These are phyloP conservation scores for Alca torda DNA, from an alignment of 2,797 vertebrate genomes.

Conservation along the genomic window DNA sequence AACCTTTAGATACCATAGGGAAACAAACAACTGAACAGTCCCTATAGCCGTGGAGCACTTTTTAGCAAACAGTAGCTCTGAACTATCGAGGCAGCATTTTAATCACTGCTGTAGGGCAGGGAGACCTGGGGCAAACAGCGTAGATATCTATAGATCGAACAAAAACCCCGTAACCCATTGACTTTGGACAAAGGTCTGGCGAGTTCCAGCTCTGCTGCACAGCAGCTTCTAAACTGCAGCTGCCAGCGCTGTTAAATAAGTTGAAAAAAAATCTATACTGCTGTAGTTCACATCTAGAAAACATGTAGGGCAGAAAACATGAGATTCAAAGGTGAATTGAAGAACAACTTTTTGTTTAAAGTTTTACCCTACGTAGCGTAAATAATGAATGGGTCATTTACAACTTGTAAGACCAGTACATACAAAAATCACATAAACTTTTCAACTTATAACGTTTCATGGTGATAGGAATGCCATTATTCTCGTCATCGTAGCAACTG, in stretches of 20 bases:
- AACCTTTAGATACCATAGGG: neutral
- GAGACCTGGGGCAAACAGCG: neutral
- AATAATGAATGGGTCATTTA: neutral
- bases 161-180: neutral
- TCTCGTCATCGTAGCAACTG: neutral
- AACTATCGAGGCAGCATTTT: neutral
- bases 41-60: neutral
- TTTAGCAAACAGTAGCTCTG: neutral
- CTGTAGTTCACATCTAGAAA: neutral
- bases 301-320: neutral
- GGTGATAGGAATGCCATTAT: neutral
- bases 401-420: neutral
- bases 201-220: neutral
- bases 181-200: neutral
- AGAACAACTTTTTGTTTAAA: neutral
- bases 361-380: fast-evolving
- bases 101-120: neutral
- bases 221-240: neutral
- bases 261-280: neutral
- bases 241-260: neutral
- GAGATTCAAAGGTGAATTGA: neutral
- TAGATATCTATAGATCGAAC: neutral
- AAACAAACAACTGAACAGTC: neutral
- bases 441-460: neutral
- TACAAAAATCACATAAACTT: neutral